Evolutionary conservation across 2,888 invertebrate species (phyloP).

Genomic region (Rhaphigaster nebulosa): DNA sequence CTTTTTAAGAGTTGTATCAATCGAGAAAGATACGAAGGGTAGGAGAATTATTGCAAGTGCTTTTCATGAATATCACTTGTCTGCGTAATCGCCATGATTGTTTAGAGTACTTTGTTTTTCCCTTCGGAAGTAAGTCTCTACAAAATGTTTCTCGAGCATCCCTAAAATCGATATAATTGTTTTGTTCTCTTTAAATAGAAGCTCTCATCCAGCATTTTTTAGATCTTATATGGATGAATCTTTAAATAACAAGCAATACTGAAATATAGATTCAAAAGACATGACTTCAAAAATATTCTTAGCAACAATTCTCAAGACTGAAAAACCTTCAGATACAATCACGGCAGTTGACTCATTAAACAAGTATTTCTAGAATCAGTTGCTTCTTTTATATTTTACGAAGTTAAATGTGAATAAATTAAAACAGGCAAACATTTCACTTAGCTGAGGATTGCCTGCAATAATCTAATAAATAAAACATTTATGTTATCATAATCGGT

Average conservation of each 20-base stretch:
- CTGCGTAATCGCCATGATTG: background rate
- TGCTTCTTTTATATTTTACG: too few relatives aligned
- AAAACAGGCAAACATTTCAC: too few relatives aligned
- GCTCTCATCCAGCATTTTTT: background rate
- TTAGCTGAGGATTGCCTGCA: too few relatives aligned
- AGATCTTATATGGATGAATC: background rate
- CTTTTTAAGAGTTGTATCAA: constrained; percentile 1
- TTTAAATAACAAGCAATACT: background rate
- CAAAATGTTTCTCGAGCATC: background rate
- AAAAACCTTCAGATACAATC: too few relatives aligned
- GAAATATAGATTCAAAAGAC: too few relatives aligned
- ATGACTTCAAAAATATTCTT: too few relatives aligned
- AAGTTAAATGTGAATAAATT: too few relatives aligned
- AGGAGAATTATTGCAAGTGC: background rate
- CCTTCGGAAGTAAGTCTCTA: background rate
- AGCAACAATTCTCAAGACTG: too few relatives aligned
- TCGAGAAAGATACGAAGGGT: background rate
- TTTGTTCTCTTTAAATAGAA: too few relatives aligned
- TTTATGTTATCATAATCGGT: too few relatives aligned
- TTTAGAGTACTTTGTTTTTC: background rate
- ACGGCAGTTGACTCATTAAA: too few relatives aligned
- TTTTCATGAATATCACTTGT: background rate
- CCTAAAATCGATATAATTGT: background rate
- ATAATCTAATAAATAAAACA: too few relatives aligned
- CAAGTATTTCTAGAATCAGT: background rate